A percentile compares a stretch with the other conserved stretches of the same genome.
Conservation (phyloP, 2,797 vertebrate species). For the Chelon auratus region DNA sequence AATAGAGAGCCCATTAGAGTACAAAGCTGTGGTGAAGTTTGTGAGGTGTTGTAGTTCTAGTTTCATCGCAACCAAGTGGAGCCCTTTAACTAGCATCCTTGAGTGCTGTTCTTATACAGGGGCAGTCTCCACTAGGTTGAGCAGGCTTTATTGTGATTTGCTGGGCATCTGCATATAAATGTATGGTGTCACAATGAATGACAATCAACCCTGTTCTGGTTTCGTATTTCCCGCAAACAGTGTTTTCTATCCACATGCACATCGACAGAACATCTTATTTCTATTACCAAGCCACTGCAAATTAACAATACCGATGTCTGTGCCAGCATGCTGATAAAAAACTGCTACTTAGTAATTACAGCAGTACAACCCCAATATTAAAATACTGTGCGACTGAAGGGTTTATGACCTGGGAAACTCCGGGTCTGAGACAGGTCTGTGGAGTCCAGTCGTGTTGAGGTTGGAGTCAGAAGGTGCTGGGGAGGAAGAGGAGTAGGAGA, state of each 20-base stretch:
- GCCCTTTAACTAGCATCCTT: conserved; percentile 21
- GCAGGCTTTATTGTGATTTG: conserved; percentile 20
- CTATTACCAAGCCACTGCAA: conserved; percentile 69
- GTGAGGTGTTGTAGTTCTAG: conserved; percentile 9
- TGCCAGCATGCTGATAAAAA: conserved; percentile 77
- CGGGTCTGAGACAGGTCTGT: conserved; percentile 92
- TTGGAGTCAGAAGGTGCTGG: conserved; percentile 76
- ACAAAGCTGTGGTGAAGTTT: conserved; percentile 29
- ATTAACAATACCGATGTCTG: conserved; percentile 69
- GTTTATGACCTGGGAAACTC: conserved; percentile 90
- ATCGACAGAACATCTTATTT: conserved; percentile 46
- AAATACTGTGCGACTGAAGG: conserved; percentile 42
- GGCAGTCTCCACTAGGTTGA: not conserved
- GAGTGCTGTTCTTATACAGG: conserved; percentile 1
- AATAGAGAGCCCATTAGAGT: conserved; percentile 23
- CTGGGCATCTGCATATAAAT: conserved; percentile 17
- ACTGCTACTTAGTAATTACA: conserved; percentile 68
- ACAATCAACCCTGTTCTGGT: conserved; percentile 22
- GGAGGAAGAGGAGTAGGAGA: conserved; percentile 87
- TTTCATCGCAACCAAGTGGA: conserved; percentile 31
- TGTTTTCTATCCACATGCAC: conserved; percentile 68
- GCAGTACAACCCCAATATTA: conserved; percentile 59
- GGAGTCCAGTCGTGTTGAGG: conserved; percentile 85
- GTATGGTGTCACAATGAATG: conserved; percentile 18
- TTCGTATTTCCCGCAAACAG: conserved; percentile 47